Conservation (phyloP, 2,888 invertebrate species). For the Tenthredo mesomela region DNA sequence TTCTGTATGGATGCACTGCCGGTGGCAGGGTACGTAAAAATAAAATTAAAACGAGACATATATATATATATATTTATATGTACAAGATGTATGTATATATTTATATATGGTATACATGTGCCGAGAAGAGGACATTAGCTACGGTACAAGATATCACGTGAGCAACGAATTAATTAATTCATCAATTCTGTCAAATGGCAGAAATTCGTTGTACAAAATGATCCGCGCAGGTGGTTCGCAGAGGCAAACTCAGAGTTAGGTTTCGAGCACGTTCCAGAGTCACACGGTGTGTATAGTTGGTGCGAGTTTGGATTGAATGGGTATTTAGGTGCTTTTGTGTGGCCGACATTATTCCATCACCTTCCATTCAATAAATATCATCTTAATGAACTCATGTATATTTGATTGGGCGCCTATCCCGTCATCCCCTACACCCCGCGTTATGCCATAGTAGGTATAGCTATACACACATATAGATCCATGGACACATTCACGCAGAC, state of each 20-base stretch:
- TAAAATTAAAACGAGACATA: neutral
- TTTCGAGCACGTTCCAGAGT: conserved; percentile 36
- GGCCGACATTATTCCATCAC: conserved; percentile 70
- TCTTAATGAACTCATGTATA: conserved; percentile 73
- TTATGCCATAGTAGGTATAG: neutral
- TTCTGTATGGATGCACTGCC: neutral
- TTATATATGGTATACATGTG: neutral
- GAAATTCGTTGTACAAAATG: neutral
- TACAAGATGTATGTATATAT: neutral
- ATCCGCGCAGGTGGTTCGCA: neutral
- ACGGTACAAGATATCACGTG: neutral
- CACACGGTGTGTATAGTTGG: conserved; percentile 31
- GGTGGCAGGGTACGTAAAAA: neutral
- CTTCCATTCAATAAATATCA: conserved; percentile 72
- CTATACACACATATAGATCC: neutral
- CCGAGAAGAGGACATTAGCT: too few species aligned
- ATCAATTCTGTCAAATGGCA: neutral
- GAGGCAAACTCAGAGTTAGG: conserved; percentile 1
- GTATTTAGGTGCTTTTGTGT: conserved; percentile 70
- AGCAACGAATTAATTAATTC: neutral
- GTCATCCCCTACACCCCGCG: conserved; percentile 56
- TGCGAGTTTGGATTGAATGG: conserved; percentile 63
- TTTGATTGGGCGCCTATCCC: conserved; percentile 68
- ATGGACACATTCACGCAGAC: neutral
- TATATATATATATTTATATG: neutral